These are phyloP conservation scores for Wiebesia pumilae DNA, from an alignment of 1,140 invertebrate genomes.

Conservation along the genomic window DNA sequence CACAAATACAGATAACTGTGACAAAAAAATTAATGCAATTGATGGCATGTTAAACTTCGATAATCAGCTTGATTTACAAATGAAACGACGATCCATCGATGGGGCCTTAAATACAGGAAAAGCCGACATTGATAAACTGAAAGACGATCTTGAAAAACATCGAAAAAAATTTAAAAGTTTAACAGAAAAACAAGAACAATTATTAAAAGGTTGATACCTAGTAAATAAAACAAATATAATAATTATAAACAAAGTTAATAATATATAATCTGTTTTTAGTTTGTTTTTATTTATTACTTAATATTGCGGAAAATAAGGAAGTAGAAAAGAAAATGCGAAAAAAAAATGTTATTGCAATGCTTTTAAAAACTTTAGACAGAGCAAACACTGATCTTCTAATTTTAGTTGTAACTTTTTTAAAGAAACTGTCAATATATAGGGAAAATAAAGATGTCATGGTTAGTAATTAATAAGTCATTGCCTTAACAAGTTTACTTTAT, in stretches of 20 bases:
- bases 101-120: slow-evolving; percentile 61
- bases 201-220: slow-evolving; percentile 80
- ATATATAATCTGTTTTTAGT: slow-evolving; percentile 71
- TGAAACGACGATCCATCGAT: slow-evolving; percentile 65
- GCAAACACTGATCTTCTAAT: slow-evolving; percentile 90
- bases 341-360: slow-evolving; percentile 91
- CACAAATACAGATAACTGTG: slow-evolving; percentile 62
- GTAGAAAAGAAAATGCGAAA: slow-evolving; percentile 98
- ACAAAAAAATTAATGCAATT: slow-evolving; percentile 68
- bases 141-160: slow-evolving; percentile 88
- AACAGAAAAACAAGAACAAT: slow-evolving; percentile 93
- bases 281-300: slow-evolving; percentile 93
- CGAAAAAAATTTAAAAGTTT: slow-evolving; percentile 86
- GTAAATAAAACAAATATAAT: slow-evolving; percentile 31
- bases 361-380: slow-evolving; percentile 92
- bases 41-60: slow-evolving; percentile 72
- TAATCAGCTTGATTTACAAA: slow-evolving; percentile 68
- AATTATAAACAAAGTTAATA: slow-evolving; percentile 20
- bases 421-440: slow-evolving; percentile 94
- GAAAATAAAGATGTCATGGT: slow-evolving; percentile 97
- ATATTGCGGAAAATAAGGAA: slow-evolving; percentile 95
- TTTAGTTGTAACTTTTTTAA: slow-evolving; percentile 94
- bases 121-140: slow-evolving; percentile 78
- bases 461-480: slow-evolving; percentile 53
- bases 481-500: slow-evolving; percentile 21